Evolutionary conservation across 2,888 invertebrate species (phyloP), one percentile per base, ranked within the genome.

Genomic region (Agrochola macilenta): DNA sequence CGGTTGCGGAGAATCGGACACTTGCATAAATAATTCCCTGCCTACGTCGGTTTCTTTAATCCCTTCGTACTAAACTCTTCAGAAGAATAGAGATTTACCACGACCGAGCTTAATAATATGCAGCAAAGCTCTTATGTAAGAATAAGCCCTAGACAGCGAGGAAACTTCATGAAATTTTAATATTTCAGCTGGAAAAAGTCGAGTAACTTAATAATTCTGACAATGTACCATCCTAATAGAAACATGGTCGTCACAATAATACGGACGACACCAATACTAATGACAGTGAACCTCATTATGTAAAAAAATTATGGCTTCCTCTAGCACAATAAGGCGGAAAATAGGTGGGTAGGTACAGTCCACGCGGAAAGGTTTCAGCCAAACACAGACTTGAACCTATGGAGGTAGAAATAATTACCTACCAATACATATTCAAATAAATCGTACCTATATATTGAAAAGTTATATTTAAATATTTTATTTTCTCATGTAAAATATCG

Each of bases 141-240:
- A 92, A 92, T 92, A 92, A 93, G 91, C 92, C 91, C 92, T 91
- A 93, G 91, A 92, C 89, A 88, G 91, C 90, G 90, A 79, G 81
- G 90, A 89, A 92, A 93, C 92, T 93, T 94, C 93, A 91, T 94
- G 92, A 94, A 95, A 93, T 92, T 94, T 95, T 95, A 93, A 95
- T 95, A 94, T 92, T 90, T 86, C 87, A 87, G 88, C 88, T 89
- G 89, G 89, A 89, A 90, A 91, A 92, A 90, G 71, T 90, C 82
- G 84, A 86, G 87, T 89, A 89, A 90, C 87, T 88, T 84, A 77
- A 88, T 88, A 86, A 88, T 88, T 87, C 87, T 81, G 74, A 68
- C 79, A 82, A 81, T 76, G 79, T 83, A 72, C 81, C 78, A 58
- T 77, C 39, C 23, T 74, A 68, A 63, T 61, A 74, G 68, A 75